A percentile compares a stretch with the other conserved stretches of the same genome.
phyloP scores from a whole-genome alignment of 2,113 vertebrate genomes.

The Pholis gunnellus region DNA sequence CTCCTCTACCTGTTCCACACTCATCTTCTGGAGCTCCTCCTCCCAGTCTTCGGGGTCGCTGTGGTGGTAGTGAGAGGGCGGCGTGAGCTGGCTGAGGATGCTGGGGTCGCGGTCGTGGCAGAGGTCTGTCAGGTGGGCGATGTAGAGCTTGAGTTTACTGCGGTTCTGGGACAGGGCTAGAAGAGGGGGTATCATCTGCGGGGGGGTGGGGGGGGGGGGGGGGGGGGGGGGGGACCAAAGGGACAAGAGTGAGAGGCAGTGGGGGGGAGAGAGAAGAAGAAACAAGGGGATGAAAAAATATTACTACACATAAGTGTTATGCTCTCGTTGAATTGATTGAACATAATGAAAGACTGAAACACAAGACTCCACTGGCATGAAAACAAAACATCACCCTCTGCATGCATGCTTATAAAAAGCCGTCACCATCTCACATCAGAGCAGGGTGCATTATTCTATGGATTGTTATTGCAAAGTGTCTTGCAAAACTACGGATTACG shows the following conservation, averaged over 20 bases:
- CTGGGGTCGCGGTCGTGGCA: slow-evolving; percentile 94
- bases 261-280: not conserved
- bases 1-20: slow-evolving; percentile 86
- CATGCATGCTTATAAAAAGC: slow-evolving; percentile 33
- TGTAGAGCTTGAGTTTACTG: slow-evolving; percentile 97
- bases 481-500: slow-evolving; percentile 4
- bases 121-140: slow-evolving; percentile 94
- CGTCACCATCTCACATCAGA: slow-evolving; percentile 7
- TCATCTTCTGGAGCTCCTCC: slow-evolving; percentile 93
- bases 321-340: not conserved
- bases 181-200: slow-evolving; percentile 94
- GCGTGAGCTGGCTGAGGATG: slow-evolving; percentile 91
- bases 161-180: slow-evolving; percentile 95
- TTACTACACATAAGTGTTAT: too few relatives aligned
- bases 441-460: not conserved
- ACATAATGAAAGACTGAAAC: slow-evolving; percentile 9
- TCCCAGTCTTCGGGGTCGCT: slow-evolving; percentile 90
- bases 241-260: not conserved
- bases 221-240: not conserved
- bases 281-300: not conserved
- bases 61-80: slow-evolving; percentile 91
- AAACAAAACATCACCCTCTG: slow-evolving; percentile 11
- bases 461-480: not conserved
- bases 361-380: slow-evolving; percentile 22
- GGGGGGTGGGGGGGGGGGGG: too few relatives aligned